Base-by-base conservation (phyloP, 2,888 invertebrate species). In the Xestia rhomboidea region DNA sequence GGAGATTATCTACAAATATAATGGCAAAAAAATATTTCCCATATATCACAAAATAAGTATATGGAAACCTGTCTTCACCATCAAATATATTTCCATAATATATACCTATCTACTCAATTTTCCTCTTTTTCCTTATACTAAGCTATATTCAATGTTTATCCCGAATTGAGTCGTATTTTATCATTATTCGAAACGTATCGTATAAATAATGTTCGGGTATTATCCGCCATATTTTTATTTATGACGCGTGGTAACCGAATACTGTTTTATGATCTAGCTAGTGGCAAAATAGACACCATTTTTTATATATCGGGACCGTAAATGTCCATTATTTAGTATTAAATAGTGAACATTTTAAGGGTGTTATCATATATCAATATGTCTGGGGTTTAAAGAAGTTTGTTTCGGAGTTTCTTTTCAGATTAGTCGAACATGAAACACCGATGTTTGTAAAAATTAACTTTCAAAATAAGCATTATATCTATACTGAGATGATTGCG, bases 161-260 rank as follows among this genome's bases (percentile, higher is more conserved):
- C 44, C 13, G 38, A 72, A 73, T 46, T 15, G 46, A 64, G 41
- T 27, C 66, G 2, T 81, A 73, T 73, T 73, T 73, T 24, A 81
- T 73, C 66, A 60, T 44, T 81, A 60, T 60, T 60, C 34, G 21
- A n/a, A 30, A 27, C 63, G 38, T 51, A 51, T 21, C 57, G 41
- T 62, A 74, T 73, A 27, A 67, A 67, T 79, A 51, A 54, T 67
- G 21, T 38, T 44, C 5, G 30, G 21, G 34, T 81, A 54, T 46
- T 30, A 51, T 51, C 27, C 73, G 10, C 11, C 41, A 70, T 46
- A 46, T 64, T 77, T 63, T 79, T 77, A 44, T 81, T 78, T 81
- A 73, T 67, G 51, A 67, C 41, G 41, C 66, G 24, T 73, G 49
- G 30, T 34, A 73, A 67, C 60, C 27, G 49, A 78, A 73, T 67